Evolutionary conservation across 35 echinoderm and acorn worm genomes (phyloP).

Genomic region (Diadema setosum): DNA sequence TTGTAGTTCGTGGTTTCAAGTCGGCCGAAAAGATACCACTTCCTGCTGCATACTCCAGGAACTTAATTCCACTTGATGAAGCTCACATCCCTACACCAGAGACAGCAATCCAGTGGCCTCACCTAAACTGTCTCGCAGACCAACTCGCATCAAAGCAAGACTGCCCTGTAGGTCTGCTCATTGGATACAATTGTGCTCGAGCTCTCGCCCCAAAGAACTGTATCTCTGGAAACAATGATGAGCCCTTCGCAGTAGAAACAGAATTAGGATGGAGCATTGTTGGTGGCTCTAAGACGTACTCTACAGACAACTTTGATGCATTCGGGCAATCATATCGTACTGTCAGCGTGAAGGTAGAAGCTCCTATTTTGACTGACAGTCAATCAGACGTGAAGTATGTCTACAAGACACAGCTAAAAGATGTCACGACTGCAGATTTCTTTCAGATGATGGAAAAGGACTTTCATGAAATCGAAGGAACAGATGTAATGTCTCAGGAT

Average conservation of each 20-base stretch:
- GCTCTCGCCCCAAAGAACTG: not conserved
- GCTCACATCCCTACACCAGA: not conserved
- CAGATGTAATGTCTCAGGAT: not conserved
- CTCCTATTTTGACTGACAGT: not conserved
- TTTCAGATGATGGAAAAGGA: not conserved
- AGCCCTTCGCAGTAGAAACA: conserved; percentile 30
- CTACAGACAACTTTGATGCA: not conserved
- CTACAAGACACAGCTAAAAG: not conserved
- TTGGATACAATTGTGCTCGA: conserved; percentile 34
- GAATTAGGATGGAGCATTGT: conserved; percentile 5
- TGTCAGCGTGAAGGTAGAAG: not conserved
- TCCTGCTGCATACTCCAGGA: conserved; percentile 4
- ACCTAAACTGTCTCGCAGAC: not conserved
- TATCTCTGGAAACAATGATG: not conserved
- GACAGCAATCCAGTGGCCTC: not conserved
- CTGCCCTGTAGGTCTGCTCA: conserved; percentile 1
- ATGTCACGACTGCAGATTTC: not conserved
- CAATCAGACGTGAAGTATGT: not conserved
- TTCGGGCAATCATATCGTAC: not conserved
- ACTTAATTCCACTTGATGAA: not conserved
- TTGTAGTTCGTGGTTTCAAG: not conserved
- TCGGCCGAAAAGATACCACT: not conserved
- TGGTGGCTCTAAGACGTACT: not conserved
- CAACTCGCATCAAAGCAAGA: not conserved
- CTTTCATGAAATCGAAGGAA: not conserved